These are phyloP conservation scores for Siniperca obscura DNA, from an alignment of 2,797 vertebrate species.

Conservation along the genomic window DNA sequence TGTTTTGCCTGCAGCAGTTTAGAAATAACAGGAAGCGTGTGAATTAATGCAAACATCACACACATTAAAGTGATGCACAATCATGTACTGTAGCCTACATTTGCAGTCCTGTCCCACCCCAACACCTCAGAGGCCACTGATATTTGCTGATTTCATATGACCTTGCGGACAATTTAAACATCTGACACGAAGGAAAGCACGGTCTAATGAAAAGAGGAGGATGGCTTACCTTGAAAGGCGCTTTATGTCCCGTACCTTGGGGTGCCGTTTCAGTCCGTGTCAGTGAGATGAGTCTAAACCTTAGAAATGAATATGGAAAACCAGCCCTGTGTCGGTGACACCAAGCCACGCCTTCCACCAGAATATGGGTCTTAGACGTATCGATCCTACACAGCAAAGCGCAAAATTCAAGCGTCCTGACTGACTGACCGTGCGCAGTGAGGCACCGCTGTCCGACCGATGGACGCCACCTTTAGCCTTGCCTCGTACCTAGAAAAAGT, in stretches of 20 bases:
- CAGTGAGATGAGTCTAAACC: slow-evolving; percentile 56
- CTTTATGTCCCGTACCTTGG: slow-evolving; percentile 50
- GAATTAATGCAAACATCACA: slow-evolving; percentile 34
- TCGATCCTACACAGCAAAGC: slow-evolving; percentile 60
- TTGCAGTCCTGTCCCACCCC: slow-evolving; percentile 51
- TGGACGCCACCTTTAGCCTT: slow-evolving; percentile 13
- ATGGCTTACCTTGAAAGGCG: slow-evolving; percentile 73
- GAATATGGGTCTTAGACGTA: slow-evolving; percentile 62
- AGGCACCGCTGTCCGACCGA: slow-evolving; percentile 64
- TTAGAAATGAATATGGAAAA: slow-evolving; percentile 76
- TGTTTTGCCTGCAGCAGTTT: slow-evolving; percentile 53
- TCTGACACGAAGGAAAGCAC: slow-evolving; percentile 27
- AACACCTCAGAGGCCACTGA: slow-evolving; percentile 52
- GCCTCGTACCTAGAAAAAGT: slow-evolving; percentile 30
- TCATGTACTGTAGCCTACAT: slow-evolving; percentile 46
- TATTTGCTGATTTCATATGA: slow-evolving; percentile 73
- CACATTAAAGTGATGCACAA: slow-evolving; percentile 54
- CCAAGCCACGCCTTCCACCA: slow-evolving; percentile 83
- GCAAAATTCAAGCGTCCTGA: slow-evolving; percentile 53
- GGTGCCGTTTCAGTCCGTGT: slow-evolving; percentile 67
- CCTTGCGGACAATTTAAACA: slow-evolving; percentile 80
- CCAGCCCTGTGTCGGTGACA: slow-evolving; percentile 73
- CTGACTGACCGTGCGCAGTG: slow-evolving; percentile 65
- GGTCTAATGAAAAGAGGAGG: slow-evolving; percentile 21
- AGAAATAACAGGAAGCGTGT: slow-evolving; percentile 27